Evolutionary conservation across 2,888 invertebrate genomes (phyloP), one percentile per base, ranked within the genome.

Genomic region (Osmoderma eremita): DNA sequence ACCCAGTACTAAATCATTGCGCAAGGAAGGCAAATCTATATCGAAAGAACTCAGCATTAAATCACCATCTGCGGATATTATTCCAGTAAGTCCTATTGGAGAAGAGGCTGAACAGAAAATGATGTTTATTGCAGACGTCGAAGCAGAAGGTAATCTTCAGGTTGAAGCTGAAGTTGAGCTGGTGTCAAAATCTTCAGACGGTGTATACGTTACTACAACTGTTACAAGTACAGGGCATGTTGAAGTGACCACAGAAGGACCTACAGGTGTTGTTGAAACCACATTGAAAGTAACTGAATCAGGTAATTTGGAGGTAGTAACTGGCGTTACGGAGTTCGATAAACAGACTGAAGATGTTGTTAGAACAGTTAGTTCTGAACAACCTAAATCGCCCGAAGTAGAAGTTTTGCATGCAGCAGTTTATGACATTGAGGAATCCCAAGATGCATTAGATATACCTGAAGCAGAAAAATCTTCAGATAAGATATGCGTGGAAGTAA

Each of bases 211-310:
- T 3, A 80, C 79, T 0, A 82, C 81, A 2, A 78, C 78, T 12
- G 72, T 80, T 3, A 79, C 80, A n/a, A 70, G 70, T 39, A 77
- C 78, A n/a, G 82, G 82, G 20, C 76, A 75, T 39, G 67, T 83
- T 41, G 80, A 81, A 70, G 77, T 83, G 1, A 74, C 76, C 2
- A 82, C 82, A 0, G 80, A 81, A 75, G 81, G 81, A 20, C 80
- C 81, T 0, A 75, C 72, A n/a, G 82, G 82, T 48, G 58, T 75
- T 3, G 79, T 83, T 66, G 80, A 80, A 71, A 82, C 82, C 5
- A 77, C 76, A 6, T 65, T 83, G 69, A 75, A 75, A 12, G 76
- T 80, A 64, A 78, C 77, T 0, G 74, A 77, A 12, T 78, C 78
- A 3, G 83, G 83, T 36, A 78, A 79, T 62, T 77, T 82, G 39